Base-by-base conservation (phyloP, 2,113 vertebrate genomes). In the Myotis brandtii region DNA sequence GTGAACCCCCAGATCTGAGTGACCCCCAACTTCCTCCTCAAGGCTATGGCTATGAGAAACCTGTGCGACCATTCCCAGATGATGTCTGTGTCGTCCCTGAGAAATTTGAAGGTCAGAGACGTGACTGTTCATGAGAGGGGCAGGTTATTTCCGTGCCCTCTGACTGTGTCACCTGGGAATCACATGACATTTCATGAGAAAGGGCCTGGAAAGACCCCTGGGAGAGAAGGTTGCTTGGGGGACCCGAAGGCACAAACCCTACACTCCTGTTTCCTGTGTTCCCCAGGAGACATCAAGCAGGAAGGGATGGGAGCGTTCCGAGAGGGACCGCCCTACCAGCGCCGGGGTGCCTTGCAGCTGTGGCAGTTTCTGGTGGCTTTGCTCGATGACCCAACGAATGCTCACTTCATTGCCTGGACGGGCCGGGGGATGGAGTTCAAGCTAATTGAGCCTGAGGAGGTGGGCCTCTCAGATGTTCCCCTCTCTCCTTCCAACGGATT, bases 341-440 rank as follows among this genome's bases (percentile, higher is more conserved):
- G 99, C 67, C 98, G 99, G 1, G 99, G 99, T 6, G 99, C 99
- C 18, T 98, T 99, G 77, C 99, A 99, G 98, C 99, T 99, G 93
- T 99, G 99, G 99, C 99, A 99, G 94, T 99, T 99, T 95, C 98
- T 99, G 48, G 99, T 99, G 97, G 99, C 99, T 67, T 98, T 99
- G 73, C 52, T 99, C 95, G 99, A 99, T 1, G 99, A 99, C 89
- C 99, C 99, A 0, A 98, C 98, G 1, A 99, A 99, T 1, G 99
- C 99, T 85, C 99, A 99, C 98, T 99, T 99, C 98, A 99, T 99
- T 83, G 99, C 99, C 86, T 99, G 99, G 99, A 99, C 99, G 0
- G 99, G 99, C 1, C 99, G 99, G 86, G 99, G 99, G 79, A 99
- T 99, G 99, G 99, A 99, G 97, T 99, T 99, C 98, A 99, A 99